Evolutionary conservation across 2,888 invertebrate genomes (phyloP).

Genomic region (Leptodirus hochenwartii): DNA sequence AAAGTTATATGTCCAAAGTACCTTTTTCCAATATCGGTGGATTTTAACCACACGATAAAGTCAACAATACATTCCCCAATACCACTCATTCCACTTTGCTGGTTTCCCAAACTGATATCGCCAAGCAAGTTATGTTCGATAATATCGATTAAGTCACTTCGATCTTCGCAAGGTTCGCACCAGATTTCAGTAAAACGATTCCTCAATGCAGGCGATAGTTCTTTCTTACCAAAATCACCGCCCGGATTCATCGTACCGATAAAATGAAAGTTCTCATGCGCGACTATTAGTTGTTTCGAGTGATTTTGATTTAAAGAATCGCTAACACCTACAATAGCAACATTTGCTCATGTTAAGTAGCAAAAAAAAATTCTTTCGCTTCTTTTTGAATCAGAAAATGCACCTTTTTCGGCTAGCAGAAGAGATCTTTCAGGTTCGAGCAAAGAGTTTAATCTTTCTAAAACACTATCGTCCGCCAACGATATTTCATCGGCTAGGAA

Average conservation of each 20-base stretch:
- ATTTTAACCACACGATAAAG: constrained; percentile 61
- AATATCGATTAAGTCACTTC: constrained; percentile 59
- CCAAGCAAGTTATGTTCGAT: constrained; percentile 56
- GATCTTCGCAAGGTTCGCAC: constrained; percentile 64
- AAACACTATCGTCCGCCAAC: constrained; percentile 91
- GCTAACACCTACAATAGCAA: too few species aligned
- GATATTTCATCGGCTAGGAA: constrained; percentile 98
- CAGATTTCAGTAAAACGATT: constrained; percentile 99
- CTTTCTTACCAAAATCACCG: constrained; percentile 98
- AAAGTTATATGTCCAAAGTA: constrained; percentile 14
- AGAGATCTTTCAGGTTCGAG: constrained; percentile 86
- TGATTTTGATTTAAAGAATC: too few species aligned
- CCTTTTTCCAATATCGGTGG: constrained; percentile 47
- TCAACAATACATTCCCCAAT: constrained; percentile 58
- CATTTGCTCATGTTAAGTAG: constrained; percentile 20
- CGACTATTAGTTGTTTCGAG: constrained; percentile 40
- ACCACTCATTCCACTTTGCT: constrained; percentile 33
- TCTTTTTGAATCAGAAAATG: constrained; percentile 31
- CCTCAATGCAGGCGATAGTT: constrained; percentile 88
- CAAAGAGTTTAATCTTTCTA: constrained; percentile 92
- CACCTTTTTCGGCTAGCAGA: constrained; percentile 79
- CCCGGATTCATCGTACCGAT: constrained; percentile 99
- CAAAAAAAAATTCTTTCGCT: too few species aligned
- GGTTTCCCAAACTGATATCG: constrained; percentile 34
- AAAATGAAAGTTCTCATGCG: constrained; percentile 62